Conservation (phyloP, 2,797 vertebrate genomes). For the Acanthopagrus latus region DNA sequence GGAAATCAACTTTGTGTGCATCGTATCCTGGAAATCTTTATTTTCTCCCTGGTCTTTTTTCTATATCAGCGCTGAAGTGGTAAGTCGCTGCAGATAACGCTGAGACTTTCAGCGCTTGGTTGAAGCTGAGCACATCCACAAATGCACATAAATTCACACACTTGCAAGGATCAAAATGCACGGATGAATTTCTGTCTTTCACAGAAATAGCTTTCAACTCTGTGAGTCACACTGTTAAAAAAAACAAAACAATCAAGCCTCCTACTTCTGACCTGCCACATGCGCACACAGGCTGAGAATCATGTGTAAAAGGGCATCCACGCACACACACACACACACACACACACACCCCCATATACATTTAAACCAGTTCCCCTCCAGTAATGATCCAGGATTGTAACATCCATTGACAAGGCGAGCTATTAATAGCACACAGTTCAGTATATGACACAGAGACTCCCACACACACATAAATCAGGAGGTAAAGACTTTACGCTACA, state of each 20-base stretch:
- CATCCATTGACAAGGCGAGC: constrained; percentile 31
- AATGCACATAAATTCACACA: constrained; percentile 26
- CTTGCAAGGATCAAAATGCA: constrained; percentile 49
- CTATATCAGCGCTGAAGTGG: constrained; percentile 49
- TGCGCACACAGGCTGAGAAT: constrained; percentile 25
- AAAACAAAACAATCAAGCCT: constrained; percentile 59
- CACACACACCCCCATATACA: constrained; percentile 2
- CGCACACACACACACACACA: constrained; percentile 5
- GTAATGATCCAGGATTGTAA: constrained; percentile 31
- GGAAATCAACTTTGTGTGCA: neutral
- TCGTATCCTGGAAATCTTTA: constrained; percentile 45
- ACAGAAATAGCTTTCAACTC: constrained; percentile 67
- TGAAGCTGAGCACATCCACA: constrained; percentile 36
- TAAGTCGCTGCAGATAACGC: constrained; percentile 60
- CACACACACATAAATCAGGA: constrained; percentile 42
- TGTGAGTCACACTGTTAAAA: constrained; percentile 78
- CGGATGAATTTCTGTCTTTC: constrained; percentile 62
- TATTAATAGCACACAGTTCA: constrained; percentile 33
- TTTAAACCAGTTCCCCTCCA: constrained; percentile 24
- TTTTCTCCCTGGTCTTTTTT: constrained; percentile 38
- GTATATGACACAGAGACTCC: constrained; percentile 22
- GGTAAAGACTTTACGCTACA: constrained; percentile 16
- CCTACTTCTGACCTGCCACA: constrained; percentile 60
- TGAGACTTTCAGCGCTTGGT: constrained; percentile 50
- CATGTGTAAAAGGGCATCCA: constrained; percentile 20